Percentiles rank a stretch among this genome's conserved stretches.
These are phyloP conservation scores for Orthonevra nobilis DNA, from an alignment of 2,888 invertebrate species.

Conservation along the genomic window DNA sequence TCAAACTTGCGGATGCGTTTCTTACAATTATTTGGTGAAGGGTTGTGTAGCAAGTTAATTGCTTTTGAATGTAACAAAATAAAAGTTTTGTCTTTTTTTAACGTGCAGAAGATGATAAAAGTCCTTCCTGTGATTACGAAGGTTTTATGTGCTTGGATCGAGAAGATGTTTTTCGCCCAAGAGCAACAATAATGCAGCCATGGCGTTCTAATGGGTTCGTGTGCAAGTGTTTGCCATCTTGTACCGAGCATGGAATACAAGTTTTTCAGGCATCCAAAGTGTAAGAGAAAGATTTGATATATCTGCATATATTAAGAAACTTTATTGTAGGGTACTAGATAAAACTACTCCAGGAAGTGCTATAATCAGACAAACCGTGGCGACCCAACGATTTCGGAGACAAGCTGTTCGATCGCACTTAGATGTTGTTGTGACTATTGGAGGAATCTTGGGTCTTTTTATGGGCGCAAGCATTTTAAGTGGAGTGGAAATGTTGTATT, in stretches of 20 bases:
- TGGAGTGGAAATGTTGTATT: slow-evolving; percentile 82
- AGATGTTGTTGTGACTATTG: slow-evolving; percentile 82
- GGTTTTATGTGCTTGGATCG: slow-evolving; percentile 84
- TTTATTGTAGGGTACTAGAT: slow-evolving; percentile 25
- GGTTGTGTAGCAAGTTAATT: slow-evolving; percentile 1
- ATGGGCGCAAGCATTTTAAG: slow-evolving; percentile 84
- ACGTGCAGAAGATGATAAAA: slow-evolving; percentile 70
- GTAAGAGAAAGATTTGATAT: slow-evolving; percentile 53
- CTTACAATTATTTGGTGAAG: slow-evolving; percentile 83
- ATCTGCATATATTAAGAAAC: neutral
- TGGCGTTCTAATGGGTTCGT: slow-evolving; percentile 79
- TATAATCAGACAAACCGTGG: slow-evolving; percentile 16
- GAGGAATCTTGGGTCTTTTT: slow-evolving; percentile 83
- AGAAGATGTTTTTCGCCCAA: slow-evolving; percentile 79
- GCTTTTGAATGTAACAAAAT: too few species aligned
- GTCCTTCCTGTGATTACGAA: slow-evolving; percentile 81
- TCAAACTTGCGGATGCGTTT: slow-evolving; percentile 84
- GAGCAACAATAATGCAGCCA: slow-evolving; percentile 82
- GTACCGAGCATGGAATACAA: slow-evolving; percentile 85
- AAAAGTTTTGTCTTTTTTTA: neutral
- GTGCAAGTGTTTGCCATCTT: slow-evolving; percentile 86
- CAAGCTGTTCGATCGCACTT: slow-evolving; percentile 80
- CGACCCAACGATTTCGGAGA: slow-evolving; percentile 79
- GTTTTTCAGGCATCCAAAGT: slow-evolving; percentile 75
- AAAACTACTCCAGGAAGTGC: slow-evolving; percentile 49